Base-by-base conservation (phyloP, 2,113 vertebrate species). In the Tonatia bakeri region DNA sequence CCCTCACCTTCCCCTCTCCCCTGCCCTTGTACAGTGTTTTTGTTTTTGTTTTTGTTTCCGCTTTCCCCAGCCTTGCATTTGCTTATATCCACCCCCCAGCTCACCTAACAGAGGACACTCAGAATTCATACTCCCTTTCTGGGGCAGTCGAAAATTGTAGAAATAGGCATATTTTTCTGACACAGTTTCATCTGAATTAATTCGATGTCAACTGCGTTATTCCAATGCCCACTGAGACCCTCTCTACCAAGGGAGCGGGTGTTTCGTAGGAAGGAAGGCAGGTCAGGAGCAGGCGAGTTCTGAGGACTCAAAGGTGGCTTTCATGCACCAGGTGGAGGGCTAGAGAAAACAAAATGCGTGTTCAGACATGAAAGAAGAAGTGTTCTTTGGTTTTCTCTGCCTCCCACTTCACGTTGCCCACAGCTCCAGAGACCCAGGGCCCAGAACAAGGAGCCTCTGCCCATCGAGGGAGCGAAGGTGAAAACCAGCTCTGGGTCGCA, bases 391-490 rank as follows among this genome's bases (percentile, higher is more conserved):
- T n/a, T 10, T 9, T 72, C 12, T 0, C 33, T 33, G 40, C 22
- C 31, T 75, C 22, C 70, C n/a, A 31, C 43, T 38, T 87, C 50
- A 7, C 0, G 1, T 40, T 38, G 64, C 12, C n/a, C 43, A 2
- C 24, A 31, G 33, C 38, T 13, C 28, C 54, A 14, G 19, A 16
- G 86, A 73, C n/a, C 7, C 17, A 24, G n/a, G 65, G 12, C 76
- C 45, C 82, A 38, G 59, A 8, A n/a, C 4, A 8, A 13, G 13
- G 0, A 59, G 12, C 9, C 40, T 22, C 43, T 54, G 38, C 31
- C 40, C 15, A 28, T 47, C 7, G 0, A 0, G 7, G 52, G 6
- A 43, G 14, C 8, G 0, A 15, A 50, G 11, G 11, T 47, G 12
- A n/a, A 80, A 22, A 40, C 52, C 59, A 9, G 14, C 36, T 52